Evolutionary conservation across 2,888 invertebrate species (phyloP).

Genomic region (Ganaspis brasiliensis): DNA sequence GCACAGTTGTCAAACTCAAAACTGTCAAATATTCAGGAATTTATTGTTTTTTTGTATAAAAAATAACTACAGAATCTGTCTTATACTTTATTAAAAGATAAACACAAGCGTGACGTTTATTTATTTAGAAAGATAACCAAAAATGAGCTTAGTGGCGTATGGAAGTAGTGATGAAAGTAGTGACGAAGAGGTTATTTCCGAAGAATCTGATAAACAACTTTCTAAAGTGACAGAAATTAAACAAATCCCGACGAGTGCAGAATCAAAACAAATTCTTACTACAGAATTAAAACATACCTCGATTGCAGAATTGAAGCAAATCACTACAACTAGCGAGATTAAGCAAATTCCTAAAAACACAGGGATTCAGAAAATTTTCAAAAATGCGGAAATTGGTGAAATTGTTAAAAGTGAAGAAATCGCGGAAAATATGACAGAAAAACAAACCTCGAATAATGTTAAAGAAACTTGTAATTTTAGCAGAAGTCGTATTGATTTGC

Average conservation of each 20-base stretch:
- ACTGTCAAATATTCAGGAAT: not conserved
- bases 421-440: not conserved
- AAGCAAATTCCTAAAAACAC: not conserved
- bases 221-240: not conserved
- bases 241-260: not conserved
- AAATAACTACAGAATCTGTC: not conserved
- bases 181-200: constrained; percentile 68
- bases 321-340: not conserved
- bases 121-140: constrained; percentile 24
- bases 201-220: constrained; percentile 37
- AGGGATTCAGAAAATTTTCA: too few species aligned
- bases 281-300: too few species aligned
- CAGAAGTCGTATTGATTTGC: constrained; percentile 44
- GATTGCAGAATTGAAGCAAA: constrained; percentile 2
- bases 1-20: not conserved
- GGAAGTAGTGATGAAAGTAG: constrained; percentile 76
- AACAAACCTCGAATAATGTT: constrained; percentile 4
- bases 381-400: not conserved
- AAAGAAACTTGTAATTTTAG: not conserved
- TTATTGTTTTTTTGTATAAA: not conserved
- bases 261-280: too few species aligned
- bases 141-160: constrained; percentile 77
- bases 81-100: not conserved
- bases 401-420: not conserved
- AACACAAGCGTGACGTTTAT: not conserved